Evolutionary conservation across 2,797 vertebrate species (phyloP), one percentile per base, ranked within the genome.

Genomic region (Ceryle rudis): DNA sequence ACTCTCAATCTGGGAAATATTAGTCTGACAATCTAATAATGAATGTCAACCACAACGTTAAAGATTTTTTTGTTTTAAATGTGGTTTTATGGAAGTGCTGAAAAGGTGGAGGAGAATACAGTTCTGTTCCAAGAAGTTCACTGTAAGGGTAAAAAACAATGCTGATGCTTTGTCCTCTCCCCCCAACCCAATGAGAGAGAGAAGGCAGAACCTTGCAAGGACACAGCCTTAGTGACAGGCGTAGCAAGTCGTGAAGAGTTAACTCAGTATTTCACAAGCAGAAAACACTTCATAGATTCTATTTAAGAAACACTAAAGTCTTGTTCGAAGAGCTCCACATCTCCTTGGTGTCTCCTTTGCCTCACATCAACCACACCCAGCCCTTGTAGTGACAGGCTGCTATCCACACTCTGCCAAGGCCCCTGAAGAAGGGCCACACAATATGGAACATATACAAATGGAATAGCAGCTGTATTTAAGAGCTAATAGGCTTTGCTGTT

Each of bases 181-280:
- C 4, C 13, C 8, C 11, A 11, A 2, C 35, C 31, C 9, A 46
- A 2, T 14, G n/a, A 31, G 52, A 86, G 8, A 61, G 13, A 35
- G 20, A 22, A 22, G 13, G 15, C 11, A 19, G 42, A 66, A 46
- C 17, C 41, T 26, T 0, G 0, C 21, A 60, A 84, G 28, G 31
- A 42, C 14, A 46, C 35, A 22, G 29, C 41, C 42, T 44, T 46
- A 65, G 62, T 23, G 64, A 46, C 31, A 46, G 29, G 31, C 28
- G 22, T 3, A 73, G 35, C 35, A 81, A 58, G 26, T 25, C 21
- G 31, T 1, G 2, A 58, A 46, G 28, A 33, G 25, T 74, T 57
- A 52, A 57, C 14, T 80, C 64, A 15, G 16, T 7, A 5, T 62
- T 72, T 35, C 37, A 29, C 23, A 77, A 14, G 2, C 28, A 20